Conservation (phyloP, 2,797 vertebrate genomes). For the Macroramphosus scolopax region DNA sequence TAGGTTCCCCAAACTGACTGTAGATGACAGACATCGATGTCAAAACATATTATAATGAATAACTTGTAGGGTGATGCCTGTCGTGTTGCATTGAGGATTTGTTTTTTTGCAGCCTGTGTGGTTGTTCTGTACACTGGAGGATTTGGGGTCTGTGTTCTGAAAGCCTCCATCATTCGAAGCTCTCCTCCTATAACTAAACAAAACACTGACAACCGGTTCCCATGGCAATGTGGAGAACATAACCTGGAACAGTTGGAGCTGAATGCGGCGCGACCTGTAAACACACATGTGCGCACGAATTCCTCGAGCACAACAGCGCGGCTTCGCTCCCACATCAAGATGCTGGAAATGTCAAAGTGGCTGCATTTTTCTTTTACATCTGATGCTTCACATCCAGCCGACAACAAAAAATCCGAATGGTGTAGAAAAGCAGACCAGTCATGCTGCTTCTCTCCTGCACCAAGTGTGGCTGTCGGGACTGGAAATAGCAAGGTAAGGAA, state of each 20-base stretch:
- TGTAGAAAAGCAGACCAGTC: neutral
- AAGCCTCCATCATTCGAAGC: conserved; percentile 41
- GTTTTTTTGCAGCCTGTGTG: neutral
- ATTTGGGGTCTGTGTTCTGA: conserved; percentile 37
- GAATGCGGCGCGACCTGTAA: conserved; percentile 57
- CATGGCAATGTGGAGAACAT: conserved; percentile 62
- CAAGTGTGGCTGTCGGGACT: no score
- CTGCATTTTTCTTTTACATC: conserved; percentile 14
- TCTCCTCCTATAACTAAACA: conserved; percentile 53
- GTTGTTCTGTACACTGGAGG: conserved; percentile 13
- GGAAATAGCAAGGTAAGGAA: conserved; percentile 15
- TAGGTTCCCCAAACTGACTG: conserved; percentile 33
- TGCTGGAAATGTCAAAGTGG: no score
- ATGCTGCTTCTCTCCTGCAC: no score
- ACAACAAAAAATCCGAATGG: neutral
- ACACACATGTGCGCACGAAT: conserved; percentile 35
- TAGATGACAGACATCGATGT: conserved; percentile 27
- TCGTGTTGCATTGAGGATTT: conserved; percentile 30
- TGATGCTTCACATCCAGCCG: conserved; percentile 10
- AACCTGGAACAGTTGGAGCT: conserved; percentile 54
- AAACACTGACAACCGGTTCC: conserved; percentile 68
- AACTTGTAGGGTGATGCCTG: no score
- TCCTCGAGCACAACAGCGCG: no score
- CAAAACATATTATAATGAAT: conserved; percentile 33
- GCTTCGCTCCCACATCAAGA: no score